Evolutionary conservation across 1,140 invertebrate species (phyloP), one percentile per base, ranked within the genome.

Genomic region (Anthonomus grandis): DNA sequence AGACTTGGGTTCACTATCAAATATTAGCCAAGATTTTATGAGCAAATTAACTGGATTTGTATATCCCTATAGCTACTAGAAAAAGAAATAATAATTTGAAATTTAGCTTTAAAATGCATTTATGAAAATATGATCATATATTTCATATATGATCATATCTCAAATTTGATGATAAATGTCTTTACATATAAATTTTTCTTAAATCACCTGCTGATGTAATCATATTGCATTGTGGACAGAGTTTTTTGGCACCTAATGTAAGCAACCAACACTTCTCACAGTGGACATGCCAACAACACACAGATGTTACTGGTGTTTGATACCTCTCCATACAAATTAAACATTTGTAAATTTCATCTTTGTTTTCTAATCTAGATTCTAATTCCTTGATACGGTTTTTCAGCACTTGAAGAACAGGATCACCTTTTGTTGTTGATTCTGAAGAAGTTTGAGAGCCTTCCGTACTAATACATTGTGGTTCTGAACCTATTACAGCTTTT

Each of bases 221-320:
- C 76, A 91, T 90, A 77, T 95, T 95, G 74, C 93, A 95, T 70
- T 95, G 93, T 0, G 93, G 93, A 75, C 93, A 97, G 18, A 95
- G 80, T 69, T 95, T 95, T 77, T 95, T 94, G 0, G 89, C 87
- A 23, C 90, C 87, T 68, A 96, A 74, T 12, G 92, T 93, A 66
- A 90, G 86, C 1, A 95, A 76, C 94, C 94, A 97, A 71, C 94
- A 97, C 44, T 88, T 84, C 76, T 96, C 91, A 70, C 93, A 97
- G 73, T 96, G 90, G 0, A 95, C 92, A 75, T 97, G 93, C 94
- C 94, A 97, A 74, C 94, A 97, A 67, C 89, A 90, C 37, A 95
- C 87, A 0, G 93, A 96, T n/a, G 93, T 90, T 10, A 95, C 86
- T n/a, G 93, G 93, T 53, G 89, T 90, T 38, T 82, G 82, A 69